Conservation (phyloP, 2,797 vertebrate species). For the Stomatorhinus walkeri region DNA sequence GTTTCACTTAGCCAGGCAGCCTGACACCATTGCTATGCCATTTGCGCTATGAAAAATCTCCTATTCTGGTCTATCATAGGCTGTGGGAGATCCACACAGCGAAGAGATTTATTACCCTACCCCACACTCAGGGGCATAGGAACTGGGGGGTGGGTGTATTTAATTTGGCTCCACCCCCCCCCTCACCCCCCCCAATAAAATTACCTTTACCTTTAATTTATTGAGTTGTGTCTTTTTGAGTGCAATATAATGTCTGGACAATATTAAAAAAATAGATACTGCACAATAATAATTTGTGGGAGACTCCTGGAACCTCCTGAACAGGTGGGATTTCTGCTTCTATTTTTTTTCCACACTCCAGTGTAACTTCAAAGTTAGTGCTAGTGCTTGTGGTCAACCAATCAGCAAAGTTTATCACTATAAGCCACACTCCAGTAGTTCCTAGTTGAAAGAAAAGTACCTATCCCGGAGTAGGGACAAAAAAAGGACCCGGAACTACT, state of each 20-base stretch:
- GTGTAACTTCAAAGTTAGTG: background rate
- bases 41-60: background rate
- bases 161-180: background rate
- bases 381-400: background rate
- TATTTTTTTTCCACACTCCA: background rate
- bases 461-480: background rate
- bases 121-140: background rate
- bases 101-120: background rate
- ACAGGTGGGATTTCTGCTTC: background rate
- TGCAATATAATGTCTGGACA: background rate
- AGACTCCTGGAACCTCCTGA: background rate
- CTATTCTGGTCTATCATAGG: background rate
- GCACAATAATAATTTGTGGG: too few relatives aligned
- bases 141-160: background rate
- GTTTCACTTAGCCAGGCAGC: constrained; percentile 8
- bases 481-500: background rate
- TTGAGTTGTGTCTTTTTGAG: background rate
- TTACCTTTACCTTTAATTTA: background rate
- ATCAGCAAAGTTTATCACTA: background rate
- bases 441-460: background rate
- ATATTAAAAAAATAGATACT: background rate
- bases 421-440: background rate
- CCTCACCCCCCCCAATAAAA: background rate
- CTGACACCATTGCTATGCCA: background rate
- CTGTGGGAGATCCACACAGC: background rate